A percentile compares a stretch with the other conserved stretches of the same genome.
Conservation (phyloP, 2,888 invertebrate species). For the Oxycera nigricornis region DNA sequence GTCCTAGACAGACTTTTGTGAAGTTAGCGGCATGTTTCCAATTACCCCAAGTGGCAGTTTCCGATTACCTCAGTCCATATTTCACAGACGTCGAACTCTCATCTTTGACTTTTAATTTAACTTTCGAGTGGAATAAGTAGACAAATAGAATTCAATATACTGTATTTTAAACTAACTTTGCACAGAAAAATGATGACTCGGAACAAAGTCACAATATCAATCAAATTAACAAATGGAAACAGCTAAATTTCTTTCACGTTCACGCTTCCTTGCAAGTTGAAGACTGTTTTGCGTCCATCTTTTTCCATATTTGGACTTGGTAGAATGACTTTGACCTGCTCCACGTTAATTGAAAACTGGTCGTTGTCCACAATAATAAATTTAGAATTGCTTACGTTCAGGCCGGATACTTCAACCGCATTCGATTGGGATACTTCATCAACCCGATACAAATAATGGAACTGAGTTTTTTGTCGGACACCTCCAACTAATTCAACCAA, state of each 20-base stretch:
- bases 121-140: not conserved
- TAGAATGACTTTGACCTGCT: not conserved
- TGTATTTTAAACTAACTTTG: conserved; percentile 7
- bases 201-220: not conserved
- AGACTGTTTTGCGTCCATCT: conserved; percentile 6
- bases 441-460: not conserved
- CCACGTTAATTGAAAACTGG: not conserved
- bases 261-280: not conserved
- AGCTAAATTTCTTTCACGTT: not conserved
- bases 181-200: not conserved
- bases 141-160: not conserved
- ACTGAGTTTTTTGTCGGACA: not conserved
- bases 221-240: not conserved
- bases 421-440: not conserved
- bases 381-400: conserved; percentile 1
- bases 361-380: not conserved
- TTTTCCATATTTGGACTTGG: not conserved
- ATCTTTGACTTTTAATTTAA: conserved; percentile 7
- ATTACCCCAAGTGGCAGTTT: conserved; percentile 6
- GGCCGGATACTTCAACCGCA: not conserved
- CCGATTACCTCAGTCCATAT: not conserved
- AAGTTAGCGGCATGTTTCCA: not conserved
- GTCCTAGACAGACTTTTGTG: not conserved
- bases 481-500: not conserved
- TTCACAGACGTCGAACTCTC: not conserved